These are phyloP conservation scores for Colostygia pectinataria DNA, from an alignment of 2,888 invertebrate species.

Conservation along the genomic window DNA sequence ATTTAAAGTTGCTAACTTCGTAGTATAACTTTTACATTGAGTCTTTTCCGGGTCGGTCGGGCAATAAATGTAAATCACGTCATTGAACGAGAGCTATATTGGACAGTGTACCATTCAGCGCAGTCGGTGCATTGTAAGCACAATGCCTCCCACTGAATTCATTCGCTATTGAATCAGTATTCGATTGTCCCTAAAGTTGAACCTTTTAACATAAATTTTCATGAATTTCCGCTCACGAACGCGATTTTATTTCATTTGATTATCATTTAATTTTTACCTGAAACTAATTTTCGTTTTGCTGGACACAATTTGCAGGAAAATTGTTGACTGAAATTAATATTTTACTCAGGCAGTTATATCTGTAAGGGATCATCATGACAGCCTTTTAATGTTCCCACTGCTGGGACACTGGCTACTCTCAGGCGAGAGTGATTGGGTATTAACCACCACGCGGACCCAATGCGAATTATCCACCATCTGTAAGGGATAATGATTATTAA, in stretches of 20 bases:
- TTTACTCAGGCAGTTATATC: not conserved
- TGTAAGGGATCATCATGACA: slow-evolving; percentile 23
- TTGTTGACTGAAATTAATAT: slow-evolving; percentile 22
- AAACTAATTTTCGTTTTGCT: slow-evolving; percentile 23
- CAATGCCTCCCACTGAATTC: slow-evolving; percentile 65
- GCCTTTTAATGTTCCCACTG: no score
- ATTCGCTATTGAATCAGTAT: slow-evolving; percentile 67
- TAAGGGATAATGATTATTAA: slow-evolving; percentile 32
- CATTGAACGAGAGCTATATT: slow-evolving; percentile 61
- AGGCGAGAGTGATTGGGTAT: no score
- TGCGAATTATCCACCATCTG: no score
- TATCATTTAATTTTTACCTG: slow-evolving; percentile 18
- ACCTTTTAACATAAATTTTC: slow-evolving; percentile 55
- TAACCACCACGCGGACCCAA: no score
- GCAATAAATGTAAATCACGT: slow-evolving; percentile 74
- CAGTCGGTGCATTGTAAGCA: slow-evolving; percentile 67
- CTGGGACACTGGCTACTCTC: no score
- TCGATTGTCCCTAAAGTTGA: slow-evolving; percentile 62
- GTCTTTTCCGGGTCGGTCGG: slow-evolving; percentile 48
- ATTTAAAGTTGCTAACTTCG: slow-evolving; percentile 2
- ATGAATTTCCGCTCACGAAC: slow-evolving; percentile 39
- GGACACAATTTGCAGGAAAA: slow-evolving; percentile 15
- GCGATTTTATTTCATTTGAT: slow-evolving; percentile 29
- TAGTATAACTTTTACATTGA: slow-evolving; percentile 52
- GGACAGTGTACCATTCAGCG: slow-evolving; percentile 60